Conservation (phyloP, 2,113 vertebrate genomes). For the Solea solea region DNA sequence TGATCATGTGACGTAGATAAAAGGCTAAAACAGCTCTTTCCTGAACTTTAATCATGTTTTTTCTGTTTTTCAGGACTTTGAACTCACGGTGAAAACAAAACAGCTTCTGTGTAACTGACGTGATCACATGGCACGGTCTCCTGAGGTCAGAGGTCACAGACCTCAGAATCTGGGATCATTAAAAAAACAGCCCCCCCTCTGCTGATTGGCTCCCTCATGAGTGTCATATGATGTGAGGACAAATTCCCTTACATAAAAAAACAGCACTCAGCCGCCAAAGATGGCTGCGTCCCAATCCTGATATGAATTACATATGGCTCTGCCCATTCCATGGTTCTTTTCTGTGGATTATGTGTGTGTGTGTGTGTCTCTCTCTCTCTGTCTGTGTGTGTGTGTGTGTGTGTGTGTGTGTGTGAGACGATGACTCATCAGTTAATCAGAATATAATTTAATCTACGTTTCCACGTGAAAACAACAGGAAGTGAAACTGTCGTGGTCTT, state of each 20-base stretch:
- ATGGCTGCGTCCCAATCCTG: slow-evolving; percentile 12
- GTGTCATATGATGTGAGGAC: slow-evolving; percentile 29
- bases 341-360: slow-evolving; percentile 60
- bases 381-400: slow-evolving; percentile 13
- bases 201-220: slow-evolving; percentile 40
- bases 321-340: slow-evolving; percentile 46
- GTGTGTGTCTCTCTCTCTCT: slow-evolving; percentile 16
- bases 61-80: no score
- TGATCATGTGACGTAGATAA: no score
- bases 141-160: no score
- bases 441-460: no score
- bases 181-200: neutral
- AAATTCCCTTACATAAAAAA: slow-evolving; percentile 74
- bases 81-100: no score
- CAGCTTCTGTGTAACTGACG: no score
- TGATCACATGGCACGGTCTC: no score
- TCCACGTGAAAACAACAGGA: no score
- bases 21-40: no score
- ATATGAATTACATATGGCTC: slow-evolving; percentile 54
- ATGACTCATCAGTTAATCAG: neutral
- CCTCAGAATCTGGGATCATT: no score
- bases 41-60: no score
- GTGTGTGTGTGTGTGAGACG: neutral
- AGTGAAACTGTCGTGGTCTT: no score
- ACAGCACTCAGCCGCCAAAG: slow-evolving; percentile 34